These are phyloP conservation scores for Triplophysa bombifrons DNA, from an alignment of 2,797 vertebrate species.

Conservation along the genomic window DNA sequence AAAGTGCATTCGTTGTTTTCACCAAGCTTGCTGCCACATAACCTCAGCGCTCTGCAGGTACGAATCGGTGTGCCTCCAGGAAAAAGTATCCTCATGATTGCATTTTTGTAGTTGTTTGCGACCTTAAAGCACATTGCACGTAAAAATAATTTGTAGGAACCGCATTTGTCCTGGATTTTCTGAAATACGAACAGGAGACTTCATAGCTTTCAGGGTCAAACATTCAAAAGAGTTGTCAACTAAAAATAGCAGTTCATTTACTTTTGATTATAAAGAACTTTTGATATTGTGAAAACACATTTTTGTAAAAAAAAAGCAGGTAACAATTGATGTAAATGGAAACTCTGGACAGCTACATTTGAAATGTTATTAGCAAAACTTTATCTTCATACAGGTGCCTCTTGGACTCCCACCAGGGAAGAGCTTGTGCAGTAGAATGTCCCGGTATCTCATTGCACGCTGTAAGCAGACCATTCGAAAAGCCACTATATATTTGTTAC, in stretches of 20 bases:
- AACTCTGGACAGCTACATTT: not conserved
- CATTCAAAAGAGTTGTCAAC: not conserved
- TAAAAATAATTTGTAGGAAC: fast-evolving
- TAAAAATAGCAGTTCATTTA: not conserved
- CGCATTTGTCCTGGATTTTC: conserved; percentile 22
- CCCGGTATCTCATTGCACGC: not conserved
- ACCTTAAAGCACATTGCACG: not conserved
- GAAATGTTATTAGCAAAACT: conserved; percentile 34
- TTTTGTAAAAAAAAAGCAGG: not conserved
- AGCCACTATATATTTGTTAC: not conserved
- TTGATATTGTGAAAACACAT: not conserved
- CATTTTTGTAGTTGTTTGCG: conserved; percentile 8
- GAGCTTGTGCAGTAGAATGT: conserved; percentile 11
- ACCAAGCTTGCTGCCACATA: not conserved
- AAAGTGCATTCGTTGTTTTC: conserved; percentile 1
- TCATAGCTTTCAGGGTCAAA: not conserved
- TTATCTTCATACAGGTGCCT: conserved; percentile 28
- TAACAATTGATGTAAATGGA: conserved; percentile 19
- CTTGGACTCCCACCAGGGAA: conserved; percentile 29
- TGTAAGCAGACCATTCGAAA: not conserved
- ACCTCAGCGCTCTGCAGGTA: conserved; percentile 38
- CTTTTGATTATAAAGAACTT: not conserved
- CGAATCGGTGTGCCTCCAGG: conserved; percentile 11
- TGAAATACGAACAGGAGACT: conserved; percentile 21
- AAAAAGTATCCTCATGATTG: conserved; percentile 5